Percentiles rank a stretch among this genome's conserved stretches.
Conservation (phyloP, 2,797 vertebrate species). For the Manis javanica region DNA sequence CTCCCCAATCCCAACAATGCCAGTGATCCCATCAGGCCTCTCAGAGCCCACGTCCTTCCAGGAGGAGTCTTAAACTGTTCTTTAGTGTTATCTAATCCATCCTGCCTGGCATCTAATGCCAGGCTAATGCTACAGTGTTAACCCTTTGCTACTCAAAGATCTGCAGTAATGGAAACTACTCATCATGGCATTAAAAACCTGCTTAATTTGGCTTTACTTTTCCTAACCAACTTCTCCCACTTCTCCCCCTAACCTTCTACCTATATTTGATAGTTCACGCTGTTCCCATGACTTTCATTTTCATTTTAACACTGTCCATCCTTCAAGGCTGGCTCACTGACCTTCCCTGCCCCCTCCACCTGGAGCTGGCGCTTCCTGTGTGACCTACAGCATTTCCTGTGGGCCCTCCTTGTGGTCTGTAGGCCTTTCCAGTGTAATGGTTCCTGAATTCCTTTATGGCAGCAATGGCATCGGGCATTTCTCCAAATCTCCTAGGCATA, state of each 20-base stretch:
- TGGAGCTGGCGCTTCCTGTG: not conserved
- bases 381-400: not conserved
- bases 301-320: not conserved
- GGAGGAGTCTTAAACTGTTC: not conserved
- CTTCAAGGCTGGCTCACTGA: not conserved
- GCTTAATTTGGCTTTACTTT: not conserved
- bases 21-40: not conserved
- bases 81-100: not conserved
- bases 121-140: not conserved
- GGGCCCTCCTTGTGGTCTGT: not conserved
- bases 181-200: not conserved
- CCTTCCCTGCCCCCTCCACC: not conserved
- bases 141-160: not conserved
- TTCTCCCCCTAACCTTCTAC: not conserved
- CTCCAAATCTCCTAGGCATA: not conserved
- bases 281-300: conserved; percentile 2
- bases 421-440: not conserved
- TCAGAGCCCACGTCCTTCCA: not conserved
- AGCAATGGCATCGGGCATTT: not conserved
- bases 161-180: not conserved
- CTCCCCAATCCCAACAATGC: not conserved
- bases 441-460: not conserved
- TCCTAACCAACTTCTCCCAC: not conserved
- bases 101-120: not conserved
- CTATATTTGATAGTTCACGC: not conserved